Base-by-base conservation (phyloP, 1,140 invertebrate species). In the Zeugodacus cucurbitae region DNA sequence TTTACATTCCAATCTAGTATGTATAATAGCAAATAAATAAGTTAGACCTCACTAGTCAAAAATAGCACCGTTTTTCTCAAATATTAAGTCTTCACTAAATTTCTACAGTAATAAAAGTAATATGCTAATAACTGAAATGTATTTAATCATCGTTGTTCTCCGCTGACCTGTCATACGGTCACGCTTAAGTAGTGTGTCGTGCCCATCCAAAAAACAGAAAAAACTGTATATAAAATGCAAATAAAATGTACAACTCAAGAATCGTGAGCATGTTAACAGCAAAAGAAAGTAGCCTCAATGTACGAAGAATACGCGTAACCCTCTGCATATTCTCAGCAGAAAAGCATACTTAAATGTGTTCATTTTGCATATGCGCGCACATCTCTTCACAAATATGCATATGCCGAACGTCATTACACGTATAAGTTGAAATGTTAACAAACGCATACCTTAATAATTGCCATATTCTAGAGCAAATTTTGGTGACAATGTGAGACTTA, bases 271-370 rank as follows among this genome's bases (percentile, higher is more conserved):
- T 48, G 74, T 48, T 82, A 48, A 48, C 74, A 82, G 22, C 74
- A 41, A 82, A 82, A 82, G 74, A 82, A 82, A 82, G 74, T 82
- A 44, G 34, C 41, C 41, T 48, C 41, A 82, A 82, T 29, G 74
- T 11, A 44, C 26, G 34, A 82, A 44, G n/a, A 78, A 82, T 26
- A 48, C 1, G 26, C 11, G 29, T 7, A 44, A 41, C 44, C 74
- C 37, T 32, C 14, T 41, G n/a, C 22, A 74, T 41, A 74, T 8
- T 7, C 8, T 29, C 34, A 29, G 6, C 41, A 14, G 41, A 26
- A 48, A 44, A 82, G 37, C 48, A 26, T 82, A 32, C 67, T 26
- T 82, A 26, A 82, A 14, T 48, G 37, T 10, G 74, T n/a, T 82
- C 74, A 82, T 82, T 82, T 78, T 82, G 34, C 22, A 48, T 82